phyloP scores from a whole-genome alignment of 2,797 vertebrate genomes.

The Leptatherina wallacei region DNA sequence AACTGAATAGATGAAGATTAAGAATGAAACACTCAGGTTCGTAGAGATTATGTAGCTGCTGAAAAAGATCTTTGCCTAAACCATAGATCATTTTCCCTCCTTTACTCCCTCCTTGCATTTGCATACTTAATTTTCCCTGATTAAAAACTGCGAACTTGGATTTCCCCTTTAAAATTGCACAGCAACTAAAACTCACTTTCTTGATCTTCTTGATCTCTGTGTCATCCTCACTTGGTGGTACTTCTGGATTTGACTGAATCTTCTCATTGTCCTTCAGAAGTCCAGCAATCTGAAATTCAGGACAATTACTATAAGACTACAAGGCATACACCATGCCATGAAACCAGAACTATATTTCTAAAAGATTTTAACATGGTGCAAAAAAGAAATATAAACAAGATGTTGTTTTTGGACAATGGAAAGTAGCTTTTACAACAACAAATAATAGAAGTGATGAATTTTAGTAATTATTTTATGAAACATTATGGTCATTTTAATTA shows the following conservation, averaged over 20 bases:
- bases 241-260: constrained; percentile 90
- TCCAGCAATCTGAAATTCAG: constrained; percentile 86
- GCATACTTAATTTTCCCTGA: background rate
- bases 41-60: constrained; percentile 14
- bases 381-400: background rate
- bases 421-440: background rate
- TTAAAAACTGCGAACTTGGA: background rate
- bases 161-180: background rate
- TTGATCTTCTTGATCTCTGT: constrained; percentile 98
- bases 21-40: constrained; percentile 32
- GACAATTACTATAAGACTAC: constrained; percentile 4
- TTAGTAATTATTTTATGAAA: background rate
- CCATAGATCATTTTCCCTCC: background rate
- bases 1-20: constrained; percentile 34
- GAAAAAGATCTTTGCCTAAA: background rate
- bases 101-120: constrained; percentile 1
- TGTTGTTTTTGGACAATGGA: background rate
- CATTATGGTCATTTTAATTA: background rate
- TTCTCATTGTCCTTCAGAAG: constrained; percentile 94
- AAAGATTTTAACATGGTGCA: background rate
- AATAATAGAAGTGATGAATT: background rate
- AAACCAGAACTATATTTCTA: background rate
- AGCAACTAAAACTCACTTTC: constrained; percentile 84
- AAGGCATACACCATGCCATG: background rate
- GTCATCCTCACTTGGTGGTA: constrained; percentile 88